These are phyloP conservation scores for Hycleus phaleratus DNA, from an alignment of 1,140 invertebrate genomes.

Conservation along the genomic window DNA sequence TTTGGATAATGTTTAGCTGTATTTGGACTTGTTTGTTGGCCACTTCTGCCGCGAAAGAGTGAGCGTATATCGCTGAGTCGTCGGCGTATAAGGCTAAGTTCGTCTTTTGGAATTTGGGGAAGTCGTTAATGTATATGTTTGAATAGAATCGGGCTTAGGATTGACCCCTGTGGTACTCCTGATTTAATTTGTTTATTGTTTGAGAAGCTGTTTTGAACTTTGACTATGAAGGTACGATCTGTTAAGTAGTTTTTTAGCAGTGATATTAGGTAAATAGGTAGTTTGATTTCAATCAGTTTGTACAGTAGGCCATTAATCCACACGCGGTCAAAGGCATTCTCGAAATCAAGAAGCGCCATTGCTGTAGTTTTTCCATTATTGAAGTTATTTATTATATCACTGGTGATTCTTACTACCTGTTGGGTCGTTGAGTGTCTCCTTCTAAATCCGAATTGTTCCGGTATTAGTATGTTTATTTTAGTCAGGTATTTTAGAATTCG, in stretches of 20 bases:
- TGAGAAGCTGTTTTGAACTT: conserved; percentile 17
- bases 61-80: no score
- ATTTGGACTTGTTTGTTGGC: no score
- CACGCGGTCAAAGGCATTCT: conserved; percentile 32
- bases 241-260: conserved; percentile 25
- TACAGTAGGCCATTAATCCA: conserved; percentile 32
- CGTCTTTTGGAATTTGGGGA: conserved; percentile 6
- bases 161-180: conserved; percentile 10
- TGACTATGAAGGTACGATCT: conserved; percentile 26
- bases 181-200: conserved; percentile 3
- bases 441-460: conserved; percentile 4
- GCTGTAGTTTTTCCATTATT: neutral
- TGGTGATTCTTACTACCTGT: no score
- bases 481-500: no score
- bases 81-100: no score
- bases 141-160: conserved; percentile 19
- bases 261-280: conserved; percentile 18
- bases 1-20: no score
- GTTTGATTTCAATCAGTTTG: conserved; percentile 23
- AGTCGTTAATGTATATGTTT: conserved; percentile 14
- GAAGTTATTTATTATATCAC: neutral
- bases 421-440: no score
- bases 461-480: no score
- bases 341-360: neutral
- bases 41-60: no score